Percentiles rank a stretch among this genome's conserved stretches.
These are phyloP conservation scores for Casuarius casuarius DNA, from an alignment of 2,113 vertebrate genomes.

Conservation along the genomic window DNA sequence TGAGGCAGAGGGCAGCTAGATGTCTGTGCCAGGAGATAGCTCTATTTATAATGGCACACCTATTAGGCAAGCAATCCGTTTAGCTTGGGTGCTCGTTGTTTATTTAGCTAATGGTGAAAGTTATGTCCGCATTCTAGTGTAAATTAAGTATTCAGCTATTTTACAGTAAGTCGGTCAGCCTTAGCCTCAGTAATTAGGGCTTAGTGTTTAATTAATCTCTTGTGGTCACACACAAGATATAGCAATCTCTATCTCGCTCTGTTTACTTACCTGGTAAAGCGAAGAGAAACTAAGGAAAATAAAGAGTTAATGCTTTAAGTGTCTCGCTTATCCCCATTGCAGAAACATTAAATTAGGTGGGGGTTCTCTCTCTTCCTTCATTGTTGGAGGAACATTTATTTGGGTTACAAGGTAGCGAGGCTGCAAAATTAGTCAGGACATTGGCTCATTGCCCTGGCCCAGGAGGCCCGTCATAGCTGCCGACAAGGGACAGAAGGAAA, in stretches of 20 bases:
- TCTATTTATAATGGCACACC: background rate
- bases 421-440: background rate
- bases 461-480: background rate
- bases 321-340: background rate
- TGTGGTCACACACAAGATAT: background rate
- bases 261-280: background rate
- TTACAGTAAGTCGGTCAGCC: constrained; percentile 59
- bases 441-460: background rate
- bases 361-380: background rate
- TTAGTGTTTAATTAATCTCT: constrained; percentile 67
- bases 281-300: background rate
- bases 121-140: constrained; percentile 20
- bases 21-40: background rate
- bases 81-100: constrained; percentile 46
- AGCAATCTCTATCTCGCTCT: background rate
- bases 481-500: background rate
- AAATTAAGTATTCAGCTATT: constrained; percentile 64
- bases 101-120: constrained; percentile 53
- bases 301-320: constrained; percentile 8
- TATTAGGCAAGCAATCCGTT: background rate
- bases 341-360: rapidly evolving
- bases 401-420: background rate
- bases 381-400: background rate
- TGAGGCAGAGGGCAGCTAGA: background rate
- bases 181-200: constrained; percentile 60